Evolutionary conservation across 2,888 invertebrate genomes (phyloP), one percentile per base, ranked within the genome.

Genomic region (Salpingus planirostris): DNA sequence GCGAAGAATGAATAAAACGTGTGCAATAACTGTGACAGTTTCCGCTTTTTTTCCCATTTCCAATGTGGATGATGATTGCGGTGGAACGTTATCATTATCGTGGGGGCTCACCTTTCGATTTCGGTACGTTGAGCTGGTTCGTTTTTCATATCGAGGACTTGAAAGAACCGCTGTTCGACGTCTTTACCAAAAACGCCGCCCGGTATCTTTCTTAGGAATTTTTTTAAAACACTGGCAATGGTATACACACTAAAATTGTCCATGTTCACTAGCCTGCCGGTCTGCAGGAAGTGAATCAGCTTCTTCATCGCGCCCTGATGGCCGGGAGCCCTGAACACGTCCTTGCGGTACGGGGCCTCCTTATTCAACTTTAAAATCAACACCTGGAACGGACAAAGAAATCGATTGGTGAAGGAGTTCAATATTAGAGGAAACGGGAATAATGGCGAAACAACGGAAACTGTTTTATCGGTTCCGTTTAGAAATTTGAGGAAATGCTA

Each of bases 221-320:
- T 96, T 72, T 97, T 97, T 42, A 97, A 73, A 38, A 97, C 96
- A 66, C 95, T 95, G 36, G 97, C 96, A 56, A 97, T 92, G 13
- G 97, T 97, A 67, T 96, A 95, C 41, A 96, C 92, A 42, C 90
- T 91, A 65, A 90, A 93, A 64, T 92, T 91, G 62, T 90, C 90
- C 57, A 91, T 88, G 66, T 91, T 91, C 36, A 91, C 88, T 47
- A 91, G 70, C 30, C 90, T 75, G 22, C 91, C 91, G 38, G 86
- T 82, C 66, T 90, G 89, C 46, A 91, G 72, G 62, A 91, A 91
- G 59, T 90, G 90, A 51, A 88, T 87, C 21, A 91, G 71, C 62
- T 90, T 90, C 64, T 91, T 91, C 88, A 90, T 90, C 45, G 88
- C 88, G 11, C 86, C 90, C 67, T 92, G 91, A 62, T 93, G 90